Conservation (phyloP, 2,888 invertebrate species). For the Hirtodrosophila confusa region DNA sequence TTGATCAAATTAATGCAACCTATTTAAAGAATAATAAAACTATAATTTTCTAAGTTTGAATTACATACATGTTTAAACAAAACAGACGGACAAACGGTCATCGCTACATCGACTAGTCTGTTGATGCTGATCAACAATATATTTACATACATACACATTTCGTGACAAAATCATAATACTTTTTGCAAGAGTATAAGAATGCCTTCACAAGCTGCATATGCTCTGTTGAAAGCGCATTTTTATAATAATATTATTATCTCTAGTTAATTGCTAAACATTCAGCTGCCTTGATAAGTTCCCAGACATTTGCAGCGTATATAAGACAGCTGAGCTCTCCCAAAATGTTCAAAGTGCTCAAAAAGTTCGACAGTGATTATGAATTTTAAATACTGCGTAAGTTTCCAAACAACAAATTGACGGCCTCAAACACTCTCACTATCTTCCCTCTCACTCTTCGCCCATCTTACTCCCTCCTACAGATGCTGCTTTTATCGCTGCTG, state of each 20-base stretch:
- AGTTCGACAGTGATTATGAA: slow-evolving; percentile 22
- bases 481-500: slow-evolving; percentile 51
- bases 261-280: slow-evolving; percentile 4
- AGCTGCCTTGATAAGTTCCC: slow-evolving; percentile 6
- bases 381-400: slow-evolving; percentile 51
- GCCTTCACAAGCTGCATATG: background rate
- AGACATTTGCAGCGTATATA: slow-evolving; percentile 20
- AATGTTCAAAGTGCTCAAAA: background rate
- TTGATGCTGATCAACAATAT: too few relatives aligned
- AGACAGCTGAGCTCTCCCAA: background rate
- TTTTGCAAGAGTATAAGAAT: too few relatives aligned
- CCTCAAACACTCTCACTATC: background rate
- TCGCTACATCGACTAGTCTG: too few relatives aligned
- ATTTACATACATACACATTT: too few relatives aligned
- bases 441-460: background rate
- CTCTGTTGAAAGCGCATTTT: background rate
- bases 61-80: too few relatives aligned
- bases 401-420: background rate
- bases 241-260: background rate
- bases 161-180: too few relatives aligned
- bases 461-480: slow-evolving; percentile 15
- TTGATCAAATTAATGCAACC: too few relatives aligned
- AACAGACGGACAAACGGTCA: too few relatives aligned
- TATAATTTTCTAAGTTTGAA: too few relatives aligned
- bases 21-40: too few relatives aligned